Conservation (phyloP, 2,888 invertebrate genomes). For the Orchesella flavescens region DNA sequence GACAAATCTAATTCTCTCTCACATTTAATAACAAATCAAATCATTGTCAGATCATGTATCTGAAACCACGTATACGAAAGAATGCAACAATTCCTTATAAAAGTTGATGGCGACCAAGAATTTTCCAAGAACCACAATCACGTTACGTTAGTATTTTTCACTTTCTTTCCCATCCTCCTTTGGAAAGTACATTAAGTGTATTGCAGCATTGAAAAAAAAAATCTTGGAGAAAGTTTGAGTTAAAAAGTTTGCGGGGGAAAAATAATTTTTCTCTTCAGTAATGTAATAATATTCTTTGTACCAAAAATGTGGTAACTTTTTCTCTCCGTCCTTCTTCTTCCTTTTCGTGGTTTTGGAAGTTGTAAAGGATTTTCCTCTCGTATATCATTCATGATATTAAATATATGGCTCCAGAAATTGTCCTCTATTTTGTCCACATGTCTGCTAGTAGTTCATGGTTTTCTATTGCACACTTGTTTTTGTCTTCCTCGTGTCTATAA, state of each 20-base stretch:
- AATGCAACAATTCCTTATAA: too few relatives aligned
- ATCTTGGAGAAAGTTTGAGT: constrained; percentile 22
- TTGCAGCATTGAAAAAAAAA: neutral
- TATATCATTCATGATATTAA: neutral
- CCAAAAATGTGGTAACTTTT: too few relatives aligned
- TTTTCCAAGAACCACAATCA: too few relatives aligned
- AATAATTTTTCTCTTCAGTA: neutral
- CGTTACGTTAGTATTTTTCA: too few relatives aligned
- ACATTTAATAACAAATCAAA: too few relatives aligned
- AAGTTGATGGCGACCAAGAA: too few relatives aligned
- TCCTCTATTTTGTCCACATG: neutral
- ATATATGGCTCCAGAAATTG: neutral
- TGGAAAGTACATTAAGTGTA: too few relatives aligned
- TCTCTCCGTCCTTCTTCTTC: neutral
- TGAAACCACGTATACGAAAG: too few relatives aligned
- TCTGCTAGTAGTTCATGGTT: neutral
- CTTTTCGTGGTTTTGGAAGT: neutral
- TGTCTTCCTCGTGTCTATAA: neutral
- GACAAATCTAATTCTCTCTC: too few relatives aligned
- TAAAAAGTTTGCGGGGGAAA: constrained; percentile 22
- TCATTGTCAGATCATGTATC: too few relatives aligned
- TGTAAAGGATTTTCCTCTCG: neutral
- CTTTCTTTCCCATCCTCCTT: too few relatives aligned
- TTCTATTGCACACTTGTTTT: neutral
- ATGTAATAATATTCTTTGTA: constrained; percentile 1